phyloP scores from a whole-genome alignment of 2,888 invertebrate species.

The Atrina japonica region DNA sequence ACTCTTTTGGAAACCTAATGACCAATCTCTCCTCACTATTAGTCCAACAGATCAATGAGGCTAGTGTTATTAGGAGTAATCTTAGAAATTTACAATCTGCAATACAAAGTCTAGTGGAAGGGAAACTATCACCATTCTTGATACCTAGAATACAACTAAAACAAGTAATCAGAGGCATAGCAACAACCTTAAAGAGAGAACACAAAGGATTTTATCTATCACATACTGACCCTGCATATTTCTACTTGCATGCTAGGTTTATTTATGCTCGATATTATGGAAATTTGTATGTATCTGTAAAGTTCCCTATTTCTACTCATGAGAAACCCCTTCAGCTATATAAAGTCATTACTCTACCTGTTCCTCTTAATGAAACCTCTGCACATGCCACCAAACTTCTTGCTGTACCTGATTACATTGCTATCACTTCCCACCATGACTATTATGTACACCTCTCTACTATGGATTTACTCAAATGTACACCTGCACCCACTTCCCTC shows the following conservation, averaged over 20 bases:
- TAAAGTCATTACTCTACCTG: constrained; percentile 34
- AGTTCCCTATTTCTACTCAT: constrained; percentile 24
- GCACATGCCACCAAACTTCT: constrained; percentile 44
- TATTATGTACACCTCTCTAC: constrained; percentile 29
- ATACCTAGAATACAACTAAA: constrained; percentile 1
- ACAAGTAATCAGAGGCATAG: neutral
- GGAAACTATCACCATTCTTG: constrained; percentile 13
- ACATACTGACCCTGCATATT: constrained; percentile 19
- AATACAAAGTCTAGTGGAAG: constrained; percentile 18
- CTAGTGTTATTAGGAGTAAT: constrained; percentile 11
- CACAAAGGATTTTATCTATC: constrained; percentile 17
- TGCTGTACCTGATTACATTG: constrained; percentile 39
- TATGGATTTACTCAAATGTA: constrained; percentile 19
- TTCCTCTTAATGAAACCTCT: constrained; percentile 45
- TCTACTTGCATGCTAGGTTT: constrained; percentile 11
- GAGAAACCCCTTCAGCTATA: constrained; percentile 17
- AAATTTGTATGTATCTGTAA: constrained; percentile 15
- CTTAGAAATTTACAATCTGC: neutral
- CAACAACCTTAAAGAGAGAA: neutral
- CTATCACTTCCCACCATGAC: constrained; percentile 34
- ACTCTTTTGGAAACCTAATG: neutral
- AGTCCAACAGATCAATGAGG: constrained; percentile 11
- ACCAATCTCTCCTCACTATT: neutral
- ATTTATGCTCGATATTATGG: constrained; percentile 21
- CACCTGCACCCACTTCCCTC: neutral